Base-by-base conservation (phyloP, 2,797 vertebrate species). In the Coranthus polyacanthus region DNA sequence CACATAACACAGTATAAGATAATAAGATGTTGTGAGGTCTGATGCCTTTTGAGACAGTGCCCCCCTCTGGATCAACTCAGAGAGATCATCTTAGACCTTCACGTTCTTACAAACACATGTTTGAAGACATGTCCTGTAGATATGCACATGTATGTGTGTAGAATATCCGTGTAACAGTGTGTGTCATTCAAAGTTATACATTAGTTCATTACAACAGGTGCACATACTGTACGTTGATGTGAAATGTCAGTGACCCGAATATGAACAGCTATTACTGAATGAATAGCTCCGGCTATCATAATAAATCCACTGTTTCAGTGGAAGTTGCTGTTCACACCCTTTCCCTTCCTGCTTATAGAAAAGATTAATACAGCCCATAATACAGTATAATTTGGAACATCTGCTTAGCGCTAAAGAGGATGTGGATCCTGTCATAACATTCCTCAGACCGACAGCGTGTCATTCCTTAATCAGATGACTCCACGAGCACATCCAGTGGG, bases 41-140 rank as follows among this genome's bases (percentile, higher is more conserved):
- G 1, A 72, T 76, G 71, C n/a, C 75, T 79, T 81, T 87, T 76
- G 74, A 83, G 79, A 90, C 76, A 90, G 75, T 59, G 88, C 73
- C 89, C 71, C 85, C 87, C 61, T 71, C 80, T 89, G 89, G 91
- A 82, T 21, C 32, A 12, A 22, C 3, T 5, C 0, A 5, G 60
- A 72, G 66, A 63, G 53, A 62, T 32, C 62, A 61, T 9, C 34
- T 11, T 45, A 58, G 32, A 7, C 50, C 39, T 36, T 42, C 6
- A 29, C 22, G 20, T 64, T 54, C 26, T 26, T 0, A 24, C 41
- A 43, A 36, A 70, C 36, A 32, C 55, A 50, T 36, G 18, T 38
- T 20, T 44, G 13, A 16, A 13, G 12, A 18, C 22, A 5, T 37
- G 20, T 22, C 26, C 26, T 7, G 6, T 29, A 29, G 26, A 26